Evolutionary conservation across 2,888 invertebrate species (phyloP), one percentile per base, ranked within the genome.

Genomic region (Spatulosminthurus flaviceps): DNA sequence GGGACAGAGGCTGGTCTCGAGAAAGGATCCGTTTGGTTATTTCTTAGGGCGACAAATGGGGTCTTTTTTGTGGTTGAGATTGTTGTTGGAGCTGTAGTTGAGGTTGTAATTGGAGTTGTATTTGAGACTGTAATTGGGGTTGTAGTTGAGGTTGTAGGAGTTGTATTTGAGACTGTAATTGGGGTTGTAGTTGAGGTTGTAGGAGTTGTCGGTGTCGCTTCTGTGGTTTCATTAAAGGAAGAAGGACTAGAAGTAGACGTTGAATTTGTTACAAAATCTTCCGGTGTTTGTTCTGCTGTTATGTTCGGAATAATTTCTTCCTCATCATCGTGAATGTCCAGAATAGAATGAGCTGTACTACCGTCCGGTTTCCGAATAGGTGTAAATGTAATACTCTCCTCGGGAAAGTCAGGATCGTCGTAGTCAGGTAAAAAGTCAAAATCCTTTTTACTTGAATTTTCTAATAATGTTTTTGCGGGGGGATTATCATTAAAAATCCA

Each of bases 401-500:
- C 61, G 9, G 70, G 77, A 24, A 77, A 77, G 34, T 77, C 77
- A 13, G 77, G 77, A 28, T 77, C 77, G 29, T 70, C 69, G 29
- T 71, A 71, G 34, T 70, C 70, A 13, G 77, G 77, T 16, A 77
- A 22, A n/a, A 51, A 51, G 24, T 70, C 70, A 60, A 77, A 51
- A 19, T 77, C 77, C 22, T 77, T 69, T 29, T 77, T 51, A 5
- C 43, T 24, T 21, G 41, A 43, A 43, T 69, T 67, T 16, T 60
- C 22, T 41, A 24, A 13, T 1, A 81, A 60, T 4, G 84, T 83
- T 73, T 83, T 83, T 79, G 85, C 84, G 34, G 84, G 83, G n/a
- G 83, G 81, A 29, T 85, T 79, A 78, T 84, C 83, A 24, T 84
- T 82, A 26, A 85, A 83, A 34, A 85, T 82, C 85, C 85, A 85